These are phyloP conservation scores for Plebejus argus DNA, from an alignment of 2,888 invertebrate genomes.

Conservation along the genomic window DNA sequence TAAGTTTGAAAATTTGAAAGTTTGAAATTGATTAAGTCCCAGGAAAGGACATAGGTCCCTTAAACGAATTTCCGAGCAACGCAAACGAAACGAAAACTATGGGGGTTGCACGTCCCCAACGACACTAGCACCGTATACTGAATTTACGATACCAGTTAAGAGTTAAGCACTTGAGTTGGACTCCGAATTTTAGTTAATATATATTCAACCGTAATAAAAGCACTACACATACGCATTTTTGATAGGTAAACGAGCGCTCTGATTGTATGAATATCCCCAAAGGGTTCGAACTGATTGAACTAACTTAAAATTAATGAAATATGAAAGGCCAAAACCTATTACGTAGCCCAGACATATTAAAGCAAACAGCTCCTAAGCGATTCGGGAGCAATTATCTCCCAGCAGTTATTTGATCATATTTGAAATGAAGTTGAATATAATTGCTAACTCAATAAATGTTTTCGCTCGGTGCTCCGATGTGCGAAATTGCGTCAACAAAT, in stretches of 20 bases:
- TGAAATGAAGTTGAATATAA: slow-evolving; percentile 28
- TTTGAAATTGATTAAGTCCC: too few species aligned
- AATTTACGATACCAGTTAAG: too few species aligned
- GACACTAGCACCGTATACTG: too few species aligned
- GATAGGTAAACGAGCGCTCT: background rate
- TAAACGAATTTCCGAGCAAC: too few species aligned
- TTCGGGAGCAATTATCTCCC: slow-evolving; percentile 17
- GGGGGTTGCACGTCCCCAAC: too few species aligned
- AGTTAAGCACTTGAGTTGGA: too few species aligned
- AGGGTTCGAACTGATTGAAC: background rate
- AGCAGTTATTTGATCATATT: slow-evolving; percentile 23
- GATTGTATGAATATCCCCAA: background rate
- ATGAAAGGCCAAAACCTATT: slow-evolving; percentile 10
- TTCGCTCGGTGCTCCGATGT: slow-evolving; percentile 14
- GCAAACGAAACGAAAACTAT: too few species aligned
- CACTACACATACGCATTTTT: background rate
- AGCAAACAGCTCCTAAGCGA: background rate
- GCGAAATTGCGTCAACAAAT: slow-evolving; percentile 24
- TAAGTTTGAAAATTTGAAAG: too few species aligned
- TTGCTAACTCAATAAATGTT: slow-evolving; percentile 20
- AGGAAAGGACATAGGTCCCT: too few species aligned
- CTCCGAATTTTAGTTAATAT: too few species aligned
- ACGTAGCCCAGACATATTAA: background rate
- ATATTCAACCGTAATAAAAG: background rate
- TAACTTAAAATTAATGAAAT: background rate